Conservation (phyloP, 2,888 invertebrate species). For the Dendrolimus pini region DNA sequence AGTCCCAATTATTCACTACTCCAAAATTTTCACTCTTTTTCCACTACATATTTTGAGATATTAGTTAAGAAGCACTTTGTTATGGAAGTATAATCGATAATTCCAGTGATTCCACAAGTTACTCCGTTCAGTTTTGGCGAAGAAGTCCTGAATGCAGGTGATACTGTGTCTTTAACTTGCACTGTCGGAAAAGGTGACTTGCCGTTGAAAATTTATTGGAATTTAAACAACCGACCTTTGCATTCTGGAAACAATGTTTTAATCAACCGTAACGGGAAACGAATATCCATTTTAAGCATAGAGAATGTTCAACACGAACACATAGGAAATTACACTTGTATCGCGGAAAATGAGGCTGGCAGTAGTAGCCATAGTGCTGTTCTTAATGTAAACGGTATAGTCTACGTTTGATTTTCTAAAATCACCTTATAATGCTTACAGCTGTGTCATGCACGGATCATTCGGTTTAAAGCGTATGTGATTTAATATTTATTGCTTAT, state of each 20-base stretch:
- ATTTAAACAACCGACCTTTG: slow-evolving; percentile 75
- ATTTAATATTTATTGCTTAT: slow-evolving; percentile 12
- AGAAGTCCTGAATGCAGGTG: slow-evolving; percentile 83
- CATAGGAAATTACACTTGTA: slow-evolving; percentile 79
- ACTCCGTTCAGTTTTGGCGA: slow-evolving; percentile 87
- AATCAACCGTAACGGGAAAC: slow-evolving; percentile 78
- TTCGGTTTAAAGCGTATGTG: background rate
- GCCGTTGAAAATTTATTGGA: slow-evolving; percentile 83
- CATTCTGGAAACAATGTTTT: slow-evolving; percentile 75
- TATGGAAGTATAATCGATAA: slow-evolving; percentile 10
- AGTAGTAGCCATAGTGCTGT: slow-evolving; percentile 78
- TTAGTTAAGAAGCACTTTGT: background rate
- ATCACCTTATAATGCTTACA: slow-evolving; percentile 19
- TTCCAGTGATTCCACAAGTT: slow-evolving; percentile 86
- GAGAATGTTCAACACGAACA: slow-evolving; percentile 77
- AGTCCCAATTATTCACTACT: background rate
- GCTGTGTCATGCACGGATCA: background rate
- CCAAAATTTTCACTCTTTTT: background rate
- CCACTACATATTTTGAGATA: background rate
- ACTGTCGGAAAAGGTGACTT: slow-evolving; percentile 84
- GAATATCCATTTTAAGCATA: slow-evolving; percentile 82
- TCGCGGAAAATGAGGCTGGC: slow-evolving; percentile 81
- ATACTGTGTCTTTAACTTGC: slow-evolving; percentile 82
- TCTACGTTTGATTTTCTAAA: slow-evolving; percentile 6
- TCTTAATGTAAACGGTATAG: slow-evolving; percentile 82